These are phyloP conservation scores for Acanthosepion pharaonis DNA, from an alignment of 2,888 invertebrate species.

Conservation along the genomic window DNA sequence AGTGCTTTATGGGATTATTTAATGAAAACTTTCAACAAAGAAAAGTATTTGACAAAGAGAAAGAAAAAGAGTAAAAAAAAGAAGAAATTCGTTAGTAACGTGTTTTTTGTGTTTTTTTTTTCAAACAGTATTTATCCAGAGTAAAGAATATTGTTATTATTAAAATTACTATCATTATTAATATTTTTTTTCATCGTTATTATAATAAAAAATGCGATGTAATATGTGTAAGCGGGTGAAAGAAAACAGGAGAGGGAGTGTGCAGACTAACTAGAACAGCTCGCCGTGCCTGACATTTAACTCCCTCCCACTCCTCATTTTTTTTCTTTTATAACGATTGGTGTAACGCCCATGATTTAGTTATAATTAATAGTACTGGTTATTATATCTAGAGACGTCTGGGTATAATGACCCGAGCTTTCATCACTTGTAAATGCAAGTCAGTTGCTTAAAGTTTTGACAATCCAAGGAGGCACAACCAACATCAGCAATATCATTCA, in stretches of 20 bases:
- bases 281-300: not conserved
- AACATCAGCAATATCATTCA: conserved; percentile 54
- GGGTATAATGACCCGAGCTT: not conserved
- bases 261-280: conserved; percentile 36
- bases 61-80: not conserved
- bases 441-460: conserved; percentile 56
- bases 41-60: not conserved
- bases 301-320: conserved; percentile 40
- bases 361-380: not conserved
- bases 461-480: conserved; percentile 60
- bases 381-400: conserved; percentile 17
- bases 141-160: not conserved
- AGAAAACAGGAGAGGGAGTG: not conserved
- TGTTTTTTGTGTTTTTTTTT: not conserved
- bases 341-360: not conserved
- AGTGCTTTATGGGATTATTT: not conserved
- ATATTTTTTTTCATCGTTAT: not conserved
- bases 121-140: not conserved
- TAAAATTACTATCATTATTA: not conserved
- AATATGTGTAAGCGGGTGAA: conserved; percentile 22
- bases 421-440: conserved; percentile 57
- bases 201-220: conserved; percentile 25
- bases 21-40: not conserved
- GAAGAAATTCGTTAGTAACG: not conserved
- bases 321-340: not conserved